Percentiles rank a stretch among this genome's conserved stretches.
Conservation (phyloP, 2,888 invertebrate species). For the Pilophorus perplexus region DNA sequence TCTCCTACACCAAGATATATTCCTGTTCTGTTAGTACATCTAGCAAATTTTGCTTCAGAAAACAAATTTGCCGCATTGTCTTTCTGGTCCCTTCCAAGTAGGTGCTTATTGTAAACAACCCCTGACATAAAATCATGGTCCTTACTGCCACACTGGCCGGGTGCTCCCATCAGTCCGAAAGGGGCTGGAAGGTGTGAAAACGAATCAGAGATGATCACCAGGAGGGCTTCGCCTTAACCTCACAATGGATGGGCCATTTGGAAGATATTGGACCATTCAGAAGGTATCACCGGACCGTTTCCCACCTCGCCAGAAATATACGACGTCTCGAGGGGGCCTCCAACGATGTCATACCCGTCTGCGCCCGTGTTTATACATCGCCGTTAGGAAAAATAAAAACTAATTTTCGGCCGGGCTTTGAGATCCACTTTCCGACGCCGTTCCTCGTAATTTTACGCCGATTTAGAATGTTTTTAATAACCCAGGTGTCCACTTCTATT, state of each 20-base stretch:
- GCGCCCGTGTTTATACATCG: conserved; percentile 9
- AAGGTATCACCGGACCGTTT: not conserved
- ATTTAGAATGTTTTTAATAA: conserved; percentile 7
- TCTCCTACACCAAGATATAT: too few relatives aligned
- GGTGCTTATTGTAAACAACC: too few relatives aligned
- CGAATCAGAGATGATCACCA: not conserved
- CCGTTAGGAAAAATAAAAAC: conserved; percentile 9
- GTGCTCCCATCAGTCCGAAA: too few relatives aligned
- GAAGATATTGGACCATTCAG: too few relatives aligned
- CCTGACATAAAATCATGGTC: too few relatives aligned
- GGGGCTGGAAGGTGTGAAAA: conserved; percentile 9
- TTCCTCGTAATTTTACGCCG: conserved; percentile 6
- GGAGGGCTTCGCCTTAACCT: conserved; percentile 3
- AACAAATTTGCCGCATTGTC: too few relatives aligned
- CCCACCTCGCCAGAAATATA: conserved; percentile 7
- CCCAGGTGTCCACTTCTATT: not conserved
- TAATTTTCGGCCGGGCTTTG: not conserved
- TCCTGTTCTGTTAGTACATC: too few relatives aligned
- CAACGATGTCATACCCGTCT: not conserved
- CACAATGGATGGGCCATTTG: conserved; percentile 5
- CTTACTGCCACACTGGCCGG: too few relatives aligned
- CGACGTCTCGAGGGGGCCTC: not conserved
- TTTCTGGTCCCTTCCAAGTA: too few relatives aligned
- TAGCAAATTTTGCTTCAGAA: too few relatives aligned
- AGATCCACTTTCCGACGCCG: not conserved